Conservation (phyloP, 2,888 invertebrate genomes). For the Trimorus sp. region DNA sequence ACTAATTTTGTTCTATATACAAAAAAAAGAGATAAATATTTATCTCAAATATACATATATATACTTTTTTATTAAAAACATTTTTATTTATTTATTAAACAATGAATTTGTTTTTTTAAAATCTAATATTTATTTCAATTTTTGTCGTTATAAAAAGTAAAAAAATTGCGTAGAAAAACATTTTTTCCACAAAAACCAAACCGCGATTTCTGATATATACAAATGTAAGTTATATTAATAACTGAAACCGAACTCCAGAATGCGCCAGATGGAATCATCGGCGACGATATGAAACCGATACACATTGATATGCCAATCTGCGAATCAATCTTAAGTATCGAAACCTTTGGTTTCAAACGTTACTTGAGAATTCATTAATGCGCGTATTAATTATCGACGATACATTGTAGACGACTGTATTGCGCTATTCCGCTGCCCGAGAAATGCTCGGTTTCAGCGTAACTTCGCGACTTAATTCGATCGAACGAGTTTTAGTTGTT, state of each 20-base stretch:
- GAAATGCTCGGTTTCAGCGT: too few relatives aligned
- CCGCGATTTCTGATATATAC: constrained; percentile 6
- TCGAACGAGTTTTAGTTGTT: too few relatives aligned
- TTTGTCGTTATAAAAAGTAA: too few relatives aligned
- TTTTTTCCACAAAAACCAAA: constrained; percentile 17
- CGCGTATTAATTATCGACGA: constrained; percentile 31
- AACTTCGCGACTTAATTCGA: too few relatives aligned
- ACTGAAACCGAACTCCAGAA: constrained; percentile 48
- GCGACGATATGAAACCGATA: constrained; percentile 53
- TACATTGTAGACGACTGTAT: constrained; percentile 33
- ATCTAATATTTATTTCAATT: too few relatives aligned
- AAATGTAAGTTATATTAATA: constrained; percentile 31
- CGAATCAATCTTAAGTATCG: constrained; percentile 54
- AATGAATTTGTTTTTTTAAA: too few relatives aligned
- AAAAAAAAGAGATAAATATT: too few relatives aligned
- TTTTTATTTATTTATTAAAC: too few relatives aligned
- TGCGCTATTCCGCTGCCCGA: not conserved
- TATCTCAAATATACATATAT: too few relatives aligned
- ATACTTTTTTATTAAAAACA: too few relatives aligned
- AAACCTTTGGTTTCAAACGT: constrained; percentile 43
- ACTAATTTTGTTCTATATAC: too few relatives aligned
- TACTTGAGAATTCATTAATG: constrained; percentile 47
- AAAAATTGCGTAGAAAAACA: too few relatives aligned
- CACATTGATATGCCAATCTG: constrained; percentile 44
- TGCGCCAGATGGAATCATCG: constrained; percentile 58